Base-by-base conservation (phyloP, 2,797 vertebrate species). In the Phrynocephalus forsythii region DNA sequence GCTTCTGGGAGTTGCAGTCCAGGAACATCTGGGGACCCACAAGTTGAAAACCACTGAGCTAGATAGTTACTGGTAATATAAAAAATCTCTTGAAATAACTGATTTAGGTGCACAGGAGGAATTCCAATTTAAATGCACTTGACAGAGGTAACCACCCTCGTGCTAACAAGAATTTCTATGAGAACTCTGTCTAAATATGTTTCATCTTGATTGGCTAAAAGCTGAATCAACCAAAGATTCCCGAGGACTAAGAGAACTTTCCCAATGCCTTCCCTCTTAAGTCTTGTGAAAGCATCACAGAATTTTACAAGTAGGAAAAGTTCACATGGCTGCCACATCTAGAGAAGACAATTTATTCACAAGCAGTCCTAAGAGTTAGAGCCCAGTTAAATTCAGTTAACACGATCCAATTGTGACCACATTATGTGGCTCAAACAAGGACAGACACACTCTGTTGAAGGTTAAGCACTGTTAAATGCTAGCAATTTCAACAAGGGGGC, bases 221-320 rank as follows among this genome's bases (percentile, higher is more conserved):
- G 93, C 80, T 89, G 30, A 60, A 78, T n/a, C 2, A 5, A 6
- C 11, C 48, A 88, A 82, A 38, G 93, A 92, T 94, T 90, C 92
- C 89, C 85, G 16, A 63, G 18, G 60, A 91, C 93, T 90, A 92
- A 94, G 93, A 96, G 92, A 96, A 96, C 93, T 95, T 96, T 92
- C 48, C 15, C 1, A 92, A 82, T 1, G 13, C 67, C 8, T 92
- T 81, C 5, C 4, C 10, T 85, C 38, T 5, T 8, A 56, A 77
- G 56, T 6, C 48, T 10, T 38, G 11, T 33, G 13, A 76, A 67
- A 8, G 9, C 50, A 75, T 52, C 9, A 16, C 30, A 78, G 48
- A 15, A 71, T 83, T 87, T 87, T 82, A 87, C 75, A 3, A 33
- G 30, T 72, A 13, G 60, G 26, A 78, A 50, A 24, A 66, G 30